Evolutionary conservation across 1,140 invertebrate genomes (phyloP).

Genomic region (Nephotettix cincticeps): DNA sequence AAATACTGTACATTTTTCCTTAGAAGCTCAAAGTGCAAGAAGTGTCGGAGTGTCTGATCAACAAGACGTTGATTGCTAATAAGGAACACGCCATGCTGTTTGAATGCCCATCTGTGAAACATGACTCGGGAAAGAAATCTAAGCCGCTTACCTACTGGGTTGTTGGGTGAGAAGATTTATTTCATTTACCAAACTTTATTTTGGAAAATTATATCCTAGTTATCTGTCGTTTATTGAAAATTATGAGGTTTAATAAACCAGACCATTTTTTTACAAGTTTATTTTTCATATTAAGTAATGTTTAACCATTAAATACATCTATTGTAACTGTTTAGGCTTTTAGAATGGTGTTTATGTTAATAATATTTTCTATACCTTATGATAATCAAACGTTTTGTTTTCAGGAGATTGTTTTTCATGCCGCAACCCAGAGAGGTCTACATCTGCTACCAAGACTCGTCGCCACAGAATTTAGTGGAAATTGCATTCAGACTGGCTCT

Average conservation of each 20-base stretch:
- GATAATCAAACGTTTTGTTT: slow-evolving; percentile 40
- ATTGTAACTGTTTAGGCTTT: neutral
- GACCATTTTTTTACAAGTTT: no score
- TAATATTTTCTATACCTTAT: slow-evolving; percentile 19
- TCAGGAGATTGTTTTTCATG: slow-evolving; percentile 66
- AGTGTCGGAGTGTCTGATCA: slow-evolving; percentile 56
- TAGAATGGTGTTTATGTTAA: slow-evolving; percentile 9
- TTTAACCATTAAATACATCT: no score
- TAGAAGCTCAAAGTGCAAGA: slow-evolving; percentile 58
- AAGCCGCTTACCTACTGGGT: slow-evolving; percentile 48
- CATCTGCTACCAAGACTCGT: slow-evolving; percentile 73
- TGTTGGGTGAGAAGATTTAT: slow-evolving; percentile 45
- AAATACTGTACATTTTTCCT: no score
- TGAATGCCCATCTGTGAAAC: slow-evolving; percentile 49
- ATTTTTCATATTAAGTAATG: no score
- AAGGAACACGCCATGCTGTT: slow-evolving; percentile 72
- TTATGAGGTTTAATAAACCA: no score
- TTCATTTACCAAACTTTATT: no score
- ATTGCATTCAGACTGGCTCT: slow-evolving; percentile 67
- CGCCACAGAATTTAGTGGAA: slow-evolving; percentile 79
- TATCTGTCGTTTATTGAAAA: no score
- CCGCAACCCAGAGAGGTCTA: slow-evolving; percentile 74
- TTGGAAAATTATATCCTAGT: no score
- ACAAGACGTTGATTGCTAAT: slow-evolving; percentile 73
- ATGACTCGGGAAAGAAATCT: slow-evolving; percentile 38